These are phyloP conservation scores for Cyanoramphus novaezelandiae DNA, from an alignment of 2,113 vertebrate genomes.

Conservation along the genomic window DNA sequence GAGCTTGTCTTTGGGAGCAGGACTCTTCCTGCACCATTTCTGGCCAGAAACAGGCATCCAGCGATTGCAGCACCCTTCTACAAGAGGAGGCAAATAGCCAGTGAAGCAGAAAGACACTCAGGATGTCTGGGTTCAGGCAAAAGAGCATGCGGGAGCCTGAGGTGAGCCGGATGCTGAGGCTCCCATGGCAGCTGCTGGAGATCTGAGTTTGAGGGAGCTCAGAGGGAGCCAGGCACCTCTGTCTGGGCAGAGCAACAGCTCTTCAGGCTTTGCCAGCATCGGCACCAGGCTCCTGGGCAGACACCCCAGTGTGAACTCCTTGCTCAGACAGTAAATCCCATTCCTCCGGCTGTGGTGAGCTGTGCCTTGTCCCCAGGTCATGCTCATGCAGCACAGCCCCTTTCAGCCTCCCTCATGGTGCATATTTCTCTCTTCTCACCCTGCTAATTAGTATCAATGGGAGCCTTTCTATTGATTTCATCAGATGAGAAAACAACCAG, in stretches of 20 bases:
- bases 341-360: neutral
- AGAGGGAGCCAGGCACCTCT: neutral
- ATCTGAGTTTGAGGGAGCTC: neutral
- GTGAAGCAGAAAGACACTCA: neutral
- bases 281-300: neutral
- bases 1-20: rapidly evolving
- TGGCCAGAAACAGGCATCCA: neutral
- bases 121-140: neutral
- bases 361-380: neutral
- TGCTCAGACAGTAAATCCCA: neutral
- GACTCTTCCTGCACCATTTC: rapidly evolving
- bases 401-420: neutral
- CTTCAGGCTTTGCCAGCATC: neutral
- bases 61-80: neutral
- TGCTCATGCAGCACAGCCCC: neutral
- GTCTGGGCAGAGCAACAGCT: neutral
- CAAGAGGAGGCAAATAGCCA: neutral
- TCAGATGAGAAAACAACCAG: neutral
- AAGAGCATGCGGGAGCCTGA: rapidly evolving
- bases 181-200: neutral
- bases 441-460: too few species aligned
- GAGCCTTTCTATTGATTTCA: neutral
- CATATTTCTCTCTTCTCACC: neutral
- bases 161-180: neutral
- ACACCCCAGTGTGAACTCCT: neutral